Conservation (phyloP, 2,113 vertebrate species). For the Cinclus mexicanus region DNA sequence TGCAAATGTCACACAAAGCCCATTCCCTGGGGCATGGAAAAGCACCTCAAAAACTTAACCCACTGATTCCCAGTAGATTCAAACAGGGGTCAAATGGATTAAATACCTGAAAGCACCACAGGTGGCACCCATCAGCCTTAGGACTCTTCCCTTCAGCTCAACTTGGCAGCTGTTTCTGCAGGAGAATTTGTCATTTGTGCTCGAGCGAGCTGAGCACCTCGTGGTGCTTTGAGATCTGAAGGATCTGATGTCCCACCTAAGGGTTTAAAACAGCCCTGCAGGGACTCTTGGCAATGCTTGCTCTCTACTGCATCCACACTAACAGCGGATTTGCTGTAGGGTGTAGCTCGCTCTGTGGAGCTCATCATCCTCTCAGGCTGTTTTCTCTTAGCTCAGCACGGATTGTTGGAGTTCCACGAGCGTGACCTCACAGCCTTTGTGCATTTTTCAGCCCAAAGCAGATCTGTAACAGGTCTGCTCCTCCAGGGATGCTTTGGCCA, state of each 20-base stretch:
- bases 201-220: background rate
- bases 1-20: background rate
- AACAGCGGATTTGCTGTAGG: no score
- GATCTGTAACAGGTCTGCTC: background rate
- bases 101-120: background rate
- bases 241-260: fast-evolving
- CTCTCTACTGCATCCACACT: background rate
- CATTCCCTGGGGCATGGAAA: background rate
- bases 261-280: fast-evolving
- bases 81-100: background rate
- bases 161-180: background rate
- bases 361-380: background rate
- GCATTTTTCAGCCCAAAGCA: background rate
- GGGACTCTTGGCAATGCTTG: background rate
- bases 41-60: background rate
- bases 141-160: background rate
- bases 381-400: background rate
- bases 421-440: background rate
- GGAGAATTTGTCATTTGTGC: background rate
- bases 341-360: background rate
- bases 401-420: background rate
- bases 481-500: background rate
- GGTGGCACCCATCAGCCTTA: background rate
- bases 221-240: background rate
- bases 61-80: background rate